Base-by-base conservation (phyloP, 2,888 invertebrate genomes). In the Tenthredo scrophulariae region DNA sequence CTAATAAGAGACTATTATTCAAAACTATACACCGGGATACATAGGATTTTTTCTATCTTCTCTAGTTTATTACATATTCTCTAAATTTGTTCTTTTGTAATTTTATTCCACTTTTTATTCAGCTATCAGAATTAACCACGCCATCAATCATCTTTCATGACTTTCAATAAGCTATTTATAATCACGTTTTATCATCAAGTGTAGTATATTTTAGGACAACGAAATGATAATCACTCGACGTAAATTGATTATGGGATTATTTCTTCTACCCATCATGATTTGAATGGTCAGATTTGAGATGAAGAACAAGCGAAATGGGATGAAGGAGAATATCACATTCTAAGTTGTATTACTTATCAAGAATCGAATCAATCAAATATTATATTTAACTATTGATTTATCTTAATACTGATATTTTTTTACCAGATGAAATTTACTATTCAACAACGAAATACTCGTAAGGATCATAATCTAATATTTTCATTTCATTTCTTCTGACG, bases 391-490 rank as follows among this genome's bases (percentile, higher is more conserved):
- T 43, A 70, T 29, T 83, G 9, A 46, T 83, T 83, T 50, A 67
- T 83, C 15, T 70, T 83, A n/a, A 46, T 22, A 83, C 29, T 29
- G 33, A 26, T 83, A 67, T 54, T 80, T 80, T 80, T 80, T 62
- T 58, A 22, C 37, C 37, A 62, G 40, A 77, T 50, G 22, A 46
- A 26, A 33, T 67, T 26, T 46, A 46, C 67, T 29, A 67, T 83
- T 83, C 62, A 46, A 83, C 83, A 83, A 83, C 83, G 83, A 65
- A 83, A 62, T 83, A 83, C 50, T 83, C 67, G 37, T 83, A 83
- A 83, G 83, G 62, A 83, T 83, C n/a, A 46, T 67, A 65, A 67
- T 67, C 67, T 67, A 65, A 67, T 67, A 33, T 67, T 50, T 67
- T 70, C 18, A 46, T 67, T 18, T 46, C 46, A 67, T 43, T 67